Evolutionary conservation across 2,113 vertebrate species (phyloP).

Genomic region (Myodes glareolus): DNA sequence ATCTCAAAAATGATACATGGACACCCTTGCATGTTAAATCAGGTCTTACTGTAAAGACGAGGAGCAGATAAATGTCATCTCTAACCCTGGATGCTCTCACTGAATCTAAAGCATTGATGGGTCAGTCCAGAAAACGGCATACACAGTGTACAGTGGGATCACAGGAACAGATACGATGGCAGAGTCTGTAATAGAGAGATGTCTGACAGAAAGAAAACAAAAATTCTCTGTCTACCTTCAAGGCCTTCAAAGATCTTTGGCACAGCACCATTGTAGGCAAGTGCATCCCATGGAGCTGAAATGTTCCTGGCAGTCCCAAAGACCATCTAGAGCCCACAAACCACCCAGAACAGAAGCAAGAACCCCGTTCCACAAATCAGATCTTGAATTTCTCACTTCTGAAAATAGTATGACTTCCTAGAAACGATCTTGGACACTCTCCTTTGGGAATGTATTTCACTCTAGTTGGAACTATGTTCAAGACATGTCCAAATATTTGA

Average conservation of each 20-base stretch:
- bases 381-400: not conserved
- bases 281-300: not conserved
- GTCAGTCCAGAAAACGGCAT: not conserved
- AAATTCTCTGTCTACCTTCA: not conserved
- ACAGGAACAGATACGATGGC: not conserved
- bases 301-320: not conserved
- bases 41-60: not conserved
- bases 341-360: not conserved
- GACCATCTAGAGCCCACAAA: not conserved
- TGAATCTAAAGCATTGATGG: not conserved
- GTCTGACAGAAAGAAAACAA: not conserved
- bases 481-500: conserved; percentile 6
- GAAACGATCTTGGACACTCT: not conserved
- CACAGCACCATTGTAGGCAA: not conserved
- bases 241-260: too few species aligned
- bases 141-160: too few species aligned
- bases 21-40: not conserved
- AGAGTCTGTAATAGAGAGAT: not conserved
- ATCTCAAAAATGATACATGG: not conserved
- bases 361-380: not conserved
- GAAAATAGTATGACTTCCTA: not conserved
- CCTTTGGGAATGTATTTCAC: not conserved
- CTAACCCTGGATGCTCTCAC: not conserved
- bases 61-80: not conserved
- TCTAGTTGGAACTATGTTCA: not conserved